These are phyloP conservation scores for Zaprionus obscuricornis DNA, from an alignment of 2,888 invertebrate species.

Conservation along the genomic window DNA sequence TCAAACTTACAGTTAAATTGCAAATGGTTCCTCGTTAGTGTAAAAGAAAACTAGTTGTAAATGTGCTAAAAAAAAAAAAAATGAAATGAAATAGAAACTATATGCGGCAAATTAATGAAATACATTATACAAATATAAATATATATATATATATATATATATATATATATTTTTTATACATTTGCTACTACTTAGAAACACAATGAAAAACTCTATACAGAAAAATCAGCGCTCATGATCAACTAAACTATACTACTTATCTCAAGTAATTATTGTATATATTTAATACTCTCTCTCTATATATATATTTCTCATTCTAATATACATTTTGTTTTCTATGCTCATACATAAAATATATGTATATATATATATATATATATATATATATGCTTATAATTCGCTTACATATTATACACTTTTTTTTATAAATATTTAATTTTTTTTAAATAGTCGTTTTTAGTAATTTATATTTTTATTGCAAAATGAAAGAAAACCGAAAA, in stretches of 20 bases:
- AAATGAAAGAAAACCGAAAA: conserved; percentile 37
- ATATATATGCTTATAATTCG: conserved; percentile 33
- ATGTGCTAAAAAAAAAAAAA: conserved; percentile 57
- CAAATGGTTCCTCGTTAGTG: conserved; percentile 81
- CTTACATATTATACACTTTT: conserved; percentile 37
- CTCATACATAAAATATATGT: conserved; percentile 14
- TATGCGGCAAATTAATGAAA: conserved; percentile 33
- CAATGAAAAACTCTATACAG: conserved; percentile 24
- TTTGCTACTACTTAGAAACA: conserved; percentile 36
- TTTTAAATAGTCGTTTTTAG: conserved; percentile 78
- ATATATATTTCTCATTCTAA: too few relatives aligned
- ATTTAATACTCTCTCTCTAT: conserved; percentile 46
- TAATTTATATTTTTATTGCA: conserved; percentile 79
- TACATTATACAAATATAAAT: conserved; percentile 28
- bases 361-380: conserved; percentile 30
- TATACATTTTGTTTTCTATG: conserved; percentile 55
- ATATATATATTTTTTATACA: conserved; percentile 58
- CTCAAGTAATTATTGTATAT: conserved; percentile 52
- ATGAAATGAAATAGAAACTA: not conserved
- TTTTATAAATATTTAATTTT: conserved; percentile 72
- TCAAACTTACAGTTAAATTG: conserved; percentile 63
- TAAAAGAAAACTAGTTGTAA: conserved; percentile 72
- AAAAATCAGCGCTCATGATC: conserved; percentile 52
- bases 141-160: conserved; percentile 6
- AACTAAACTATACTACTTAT: conserved; percentile 41